Conservation (phyloP, 2,113 vertebrate species). For the Prolemur simus region DNA sequence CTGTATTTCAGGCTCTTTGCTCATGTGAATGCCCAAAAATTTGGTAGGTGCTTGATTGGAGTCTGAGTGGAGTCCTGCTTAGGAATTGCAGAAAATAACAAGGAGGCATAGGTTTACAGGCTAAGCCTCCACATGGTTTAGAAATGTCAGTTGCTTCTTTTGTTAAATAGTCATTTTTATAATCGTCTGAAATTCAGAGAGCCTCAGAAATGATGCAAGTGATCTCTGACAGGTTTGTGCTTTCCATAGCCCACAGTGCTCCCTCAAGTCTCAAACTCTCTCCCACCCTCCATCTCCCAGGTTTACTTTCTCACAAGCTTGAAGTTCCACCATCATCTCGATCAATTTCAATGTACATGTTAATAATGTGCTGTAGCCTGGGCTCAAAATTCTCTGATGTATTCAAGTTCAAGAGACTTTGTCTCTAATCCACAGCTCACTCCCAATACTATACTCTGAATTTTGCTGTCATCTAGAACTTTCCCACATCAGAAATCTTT, state of each 20-base stretch:
- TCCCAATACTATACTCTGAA: neutral
- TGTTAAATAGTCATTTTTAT: neutral
- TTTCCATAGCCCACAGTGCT: neutral
- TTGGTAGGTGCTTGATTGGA: neutral
- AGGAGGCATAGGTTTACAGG: neutral
- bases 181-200: neutral
- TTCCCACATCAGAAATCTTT: neutral
- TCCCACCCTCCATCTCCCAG: neutral
- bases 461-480: neutral
- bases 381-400: neutral
- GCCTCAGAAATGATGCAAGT: neutral
- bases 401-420: neutral
- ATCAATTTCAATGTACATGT: neutral
- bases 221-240: neutral
- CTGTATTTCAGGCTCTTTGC: neutral
- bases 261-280: neutral
- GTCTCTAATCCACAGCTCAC: neutral
- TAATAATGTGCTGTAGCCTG: neutral
- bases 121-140: neutral
- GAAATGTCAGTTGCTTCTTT: neutral
- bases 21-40: neutral
- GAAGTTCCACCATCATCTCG: neutral
- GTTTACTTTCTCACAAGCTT: neutral
- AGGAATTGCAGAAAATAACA: neutral
- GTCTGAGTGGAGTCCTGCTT: neutral